phyloP scores from a whole-genome alignment of 2,888 invertebrate species.

The Pachydiplax longipennis region DNA sequence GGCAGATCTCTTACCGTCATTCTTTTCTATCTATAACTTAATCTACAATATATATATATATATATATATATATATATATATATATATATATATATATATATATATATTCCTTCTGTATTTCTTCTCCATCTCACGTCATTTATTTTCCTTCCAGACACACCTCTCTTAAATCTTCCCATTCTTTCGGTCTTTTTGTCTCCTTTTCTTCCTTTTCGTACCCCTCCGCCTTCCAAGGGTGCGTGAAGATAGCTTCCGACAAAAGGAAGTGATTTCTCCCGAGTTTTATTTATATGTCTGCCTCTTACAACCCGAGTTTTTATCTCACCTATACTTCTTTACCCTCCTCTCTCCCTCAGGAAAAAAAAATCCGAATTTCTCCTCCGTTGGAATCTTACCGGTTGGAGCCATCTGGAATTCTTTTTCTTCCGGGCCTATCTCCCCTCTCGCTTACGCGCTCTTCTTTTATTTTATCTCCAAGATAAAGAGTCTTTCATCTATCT shows the following conservation, averaged over 20 bases:
- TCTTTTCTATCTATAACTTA: neutral
- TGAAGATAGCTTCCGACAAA: neutral
- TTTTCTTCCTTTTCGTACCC: neutral
- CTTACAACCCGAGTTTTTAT: neutral
- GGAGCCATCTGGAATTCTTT: neutral
- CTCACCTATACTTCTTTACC: slow-evolving; percentile 13
- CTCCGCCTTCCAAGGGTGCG: neutral
- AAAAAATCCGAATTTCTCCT: no score
- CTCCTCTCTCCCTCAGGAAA: slow-evolving; percentile 31
- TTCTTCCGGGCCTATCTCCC: neutral
- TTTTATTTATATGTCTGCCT: neutral
- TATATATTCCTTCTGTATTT: neutral
- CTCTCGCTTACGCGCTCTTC: slow-evolving; percentile 32
- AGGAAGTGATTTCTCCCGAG: neutral
- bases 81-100: no score
- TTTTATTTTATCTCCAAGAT: no score
- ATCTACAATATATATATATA: no score
- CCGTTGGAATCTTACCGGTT: no score
- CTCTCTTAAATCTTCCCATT: neutral
- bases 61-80: no score
- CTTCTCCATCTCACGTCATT: neutral
- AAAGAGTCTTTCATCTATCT: neutral
- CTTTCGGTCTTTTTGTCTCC: neutral
- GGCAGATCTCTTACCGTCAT: neutral
- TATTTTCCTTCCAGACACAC: neutral